Evolutionary conservation across 1,140 invertebrate species (phyloP).

Genomic region (Drosophila auraria): DNA sequence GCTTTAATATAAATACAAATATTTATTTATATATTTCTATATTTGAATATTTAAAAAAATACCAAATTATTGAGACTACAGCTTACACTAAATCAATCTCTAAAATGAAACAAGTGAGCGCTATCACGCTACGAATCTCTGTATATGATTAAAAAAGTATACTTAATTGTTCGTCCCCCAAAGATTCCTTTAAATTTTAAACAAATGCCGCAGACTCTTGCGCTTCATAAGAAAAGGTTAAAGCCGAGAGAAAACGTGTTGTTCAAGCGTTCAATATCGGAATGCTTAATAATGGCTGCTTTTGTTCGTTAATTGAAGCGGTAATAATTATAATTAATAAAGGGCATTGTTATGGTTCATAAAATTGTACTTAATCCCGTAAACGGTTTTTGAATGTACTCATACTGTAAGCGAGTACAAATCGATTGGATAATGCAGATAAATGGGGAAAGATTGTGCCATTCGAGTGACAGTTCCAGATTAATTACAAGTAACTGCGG

Average conservation of each 20-base stretch:
- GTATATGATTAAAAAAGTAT: too few species aligned
- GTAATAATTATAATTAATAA: conserved; percentile 4
- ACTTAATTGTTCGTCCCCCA: too few species aligned
- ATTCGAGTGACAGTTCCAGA: conserved; percentile 43
- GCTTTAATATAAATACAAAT: background rate
- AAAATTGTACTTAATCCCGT: background rate
- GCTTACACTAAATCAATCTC: too few species aligned
- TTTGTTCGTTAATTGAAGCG: conserved; percentile 3
- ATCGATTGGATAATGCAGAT: conserved; percentile 9
- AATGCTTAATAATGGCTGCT: background rate
- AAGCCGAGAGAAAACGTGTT: background rate
- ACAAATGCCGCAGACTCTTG: background rate
- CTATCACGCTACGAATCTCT: too few species aligned
- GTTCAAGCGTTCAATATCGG: background rate
- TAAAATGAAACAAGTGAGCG: too few species aligned
- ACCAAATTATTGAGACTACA: too few species aligned
- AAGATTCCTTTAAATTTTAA: background rate
- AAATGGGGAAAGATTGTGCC: background rate
- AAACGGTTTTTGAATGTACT: background rate
- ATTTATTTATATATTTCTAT: too few species aligned
- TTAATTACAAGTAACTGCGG: conserved; percentile 59
- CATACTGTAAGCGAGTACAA: background rate
- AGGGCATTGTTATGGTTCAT: background rate
- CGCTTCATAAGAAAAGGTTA: background rate
- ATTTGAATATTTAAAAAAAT: too few species aligned